Evolutionary conservation across 1,140 invertebrate species (phyloP).

Genomic region (Psix sp.): DNA sequence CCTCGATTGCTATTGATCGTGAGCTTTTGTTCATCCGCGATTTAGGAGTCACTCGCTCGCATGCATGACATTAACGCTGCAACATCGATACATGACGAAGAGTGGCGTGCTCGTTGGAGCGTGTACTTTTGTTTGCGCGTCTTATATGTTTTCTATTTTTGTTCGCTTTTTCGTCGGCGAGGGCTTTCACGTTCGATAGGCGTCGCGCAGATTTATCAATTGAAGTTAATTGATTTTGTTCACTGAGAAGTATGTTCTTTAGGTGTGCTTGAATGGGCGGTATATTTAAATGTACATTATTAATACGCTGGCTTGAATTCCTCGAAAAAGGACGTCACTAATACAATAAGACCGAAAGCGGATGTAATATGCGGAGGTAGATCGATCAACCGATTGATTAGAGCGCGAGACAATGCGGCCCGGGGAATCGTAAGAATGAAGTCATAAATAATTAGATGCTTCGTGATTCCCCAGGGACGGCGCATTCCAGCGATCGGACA

Average conservation of each 20-base stretch:
- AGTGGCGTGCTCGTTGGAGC: slow-evolving; percentile 23
- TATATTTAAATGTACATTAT: slow-evolving; percentile 46
- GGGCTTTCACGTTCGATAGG: too few species aligned
- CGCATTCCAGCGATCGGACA: slow-evolving; percentile 54
- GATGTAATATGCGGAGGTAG: slow-evolving; percentile 34
- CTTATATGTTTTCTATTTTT: too few species aligned
- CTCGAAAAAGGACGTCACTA: slow-evolving; percentile 6
- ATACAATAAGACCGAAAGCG: slow-evolving; percentile 26
- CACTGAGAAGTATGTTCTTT: slow-evolving; percentile 28
- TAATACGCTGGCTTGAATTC: slow-evolving; percentile 22
- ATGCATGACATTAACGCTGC: slow-evolving; percentile 44
- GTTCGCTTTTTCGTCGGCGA: too few species aligned
- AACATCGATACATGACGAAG: slow-evolving; percentile 37
- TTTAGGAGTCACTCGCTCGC: slow-evolving; percentile 35
- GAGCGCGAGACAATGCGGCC: slow-evolving; percentile 24
- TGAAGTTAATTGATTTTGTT: too few species aligned
- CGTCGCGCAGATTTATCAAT: too few species aligned
- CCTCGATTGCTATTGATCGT: slow-evolving; percentile 14
- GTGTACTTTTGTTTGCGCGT: neutral
- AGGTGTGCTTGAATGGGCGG: slow-evolving; percentile 10
- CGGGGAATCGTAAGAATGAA: slow-evolving; percentile 37
- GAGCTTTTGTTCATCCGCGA: slow-evolving; percentile 37
- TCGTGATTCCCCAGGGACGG: slow-evolving; percentile 27
- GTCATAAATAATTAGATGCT: slow-evolving; percentile 55
- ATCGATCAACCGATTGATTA: slow-evolving; percentile 55